Conservation (phyloP, 2,113 vertebrate species). For the Murina feae region DNA sequence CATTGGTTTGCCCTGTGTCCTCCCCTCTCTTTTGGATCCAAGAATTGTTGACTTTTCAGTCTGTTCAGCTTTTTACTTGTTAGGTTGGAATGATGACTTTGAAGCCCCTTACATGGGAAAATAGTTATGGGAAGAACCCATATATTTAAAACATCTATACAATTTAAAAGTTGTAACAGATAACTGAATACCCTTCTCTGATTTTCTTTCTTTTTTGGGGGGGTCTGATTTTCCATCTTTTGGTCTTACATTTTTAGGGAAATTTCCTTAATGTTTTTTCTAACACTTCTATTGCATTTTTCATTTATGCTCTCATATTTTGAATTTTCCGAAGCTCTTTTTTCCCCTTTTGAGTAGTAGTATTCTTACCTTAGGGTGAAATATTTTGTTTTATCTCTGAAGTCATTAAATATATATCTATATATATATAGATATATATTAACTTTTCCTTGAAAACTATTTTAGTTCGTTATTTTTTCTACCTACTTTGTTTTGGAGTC, state of each 20-base stretch:
- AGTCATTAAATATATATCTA: neutral
- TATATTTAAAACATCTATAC: neutral
- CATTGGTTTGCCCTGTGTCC: neutral
- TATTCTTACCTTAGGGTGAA: slow-evolving; percentile 4
- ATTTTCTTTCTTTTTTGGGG: neutral
- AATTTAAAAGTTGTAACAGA: neutral
- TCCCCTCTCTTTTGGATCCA: neutral
- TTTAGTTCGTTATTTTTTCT: neutral
- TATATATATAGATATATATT: neutral
- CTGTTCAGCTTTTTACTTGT: neutral
- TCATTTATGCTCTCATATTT: neutral
- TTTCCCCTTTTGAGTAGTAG: neutral
- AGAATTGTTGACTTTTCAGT: neutral
- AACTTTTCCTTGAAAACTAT: neutral
- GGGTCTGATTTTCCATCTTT: neutral
- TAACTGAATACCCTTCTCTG: neutral
- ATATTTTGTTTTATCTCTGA: neutral
- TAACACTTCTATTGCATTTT: neutral
- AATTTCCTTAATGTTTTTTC: slow-evolving; percentile 19
- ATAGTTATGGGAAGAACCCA: neutral
- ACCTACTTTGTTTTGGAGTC: neutral
- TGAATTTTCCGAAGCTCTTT: neutral
- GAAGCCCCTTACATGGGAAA: neutral
- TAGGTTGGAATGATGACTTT: neutral
- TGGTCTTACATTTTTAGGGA: neutral